These are phyloP conservation scores for Sebastes matsubarae DNA, from an alignment of 2,797 vertebrate species.

Conservation along the genomic window DNA sequence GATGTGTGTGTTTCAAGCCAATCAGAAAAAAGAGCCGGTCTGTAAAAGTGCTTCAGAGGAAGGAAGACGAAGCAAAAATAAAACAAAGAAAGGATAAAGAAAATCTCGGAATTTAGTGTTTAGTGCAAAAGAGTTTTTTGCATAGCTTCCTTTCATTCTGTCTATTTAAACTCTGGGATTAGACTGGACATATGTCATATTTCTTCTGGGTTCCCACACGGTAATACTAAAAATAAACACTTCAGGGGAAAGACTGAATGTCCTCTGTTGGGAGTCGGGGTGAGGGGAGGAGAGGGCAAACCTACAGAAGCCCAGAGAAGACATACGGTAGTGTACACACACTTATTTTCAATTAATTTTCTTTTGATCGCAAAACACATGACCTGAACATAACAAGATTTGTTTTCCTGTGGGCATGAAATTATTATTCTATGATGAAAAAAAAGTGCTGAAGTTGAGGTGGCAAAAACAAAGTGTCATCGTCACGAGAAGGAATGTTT, in stretches of 20 bases:
- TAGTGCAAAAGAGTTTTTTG: neutral
- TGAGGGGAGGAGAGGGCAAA: neutral
- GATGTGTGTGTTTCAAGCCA: too few species aligned
- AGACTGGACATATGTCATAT: neutral
- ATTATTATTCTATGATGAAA: neutral
- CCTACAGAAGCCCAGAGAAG: neutral
- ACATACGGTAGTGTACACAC: fast-evolving
- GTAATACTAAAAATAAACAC: neutral
- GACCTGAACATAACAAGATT: neutral
- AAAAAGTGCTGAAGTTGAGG: neutral
- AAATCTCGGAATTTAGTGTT: neutral
- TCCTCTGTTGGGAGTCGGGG: neutral
- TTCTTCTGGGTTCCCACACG: neutral
- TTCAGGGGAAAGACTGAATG: neutral
- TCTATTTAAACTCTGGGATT: neutral
- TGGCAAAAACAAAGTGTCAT: neutral
- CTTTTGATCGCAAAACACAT: neutral
- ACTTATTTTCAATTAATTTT: neutral
- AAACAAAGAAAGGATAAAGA: neutral
- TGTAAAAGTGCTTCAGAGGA: neutral
- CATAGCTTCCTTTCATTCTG: neutral
- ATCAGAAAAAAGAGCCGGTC: neutral
- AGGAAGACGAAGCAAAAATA: neutral
- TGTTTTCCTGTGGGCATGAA: neutral
- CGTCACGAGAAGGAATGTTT: neutral